A percentile compares a stretch with the other conserved stretches of the same genome.
Evolutionary conservation across 35 echinoderm and acorn worm genomes (phyloP).

Genomic region (Hemicentrotus pulcherrimus): DNA sequence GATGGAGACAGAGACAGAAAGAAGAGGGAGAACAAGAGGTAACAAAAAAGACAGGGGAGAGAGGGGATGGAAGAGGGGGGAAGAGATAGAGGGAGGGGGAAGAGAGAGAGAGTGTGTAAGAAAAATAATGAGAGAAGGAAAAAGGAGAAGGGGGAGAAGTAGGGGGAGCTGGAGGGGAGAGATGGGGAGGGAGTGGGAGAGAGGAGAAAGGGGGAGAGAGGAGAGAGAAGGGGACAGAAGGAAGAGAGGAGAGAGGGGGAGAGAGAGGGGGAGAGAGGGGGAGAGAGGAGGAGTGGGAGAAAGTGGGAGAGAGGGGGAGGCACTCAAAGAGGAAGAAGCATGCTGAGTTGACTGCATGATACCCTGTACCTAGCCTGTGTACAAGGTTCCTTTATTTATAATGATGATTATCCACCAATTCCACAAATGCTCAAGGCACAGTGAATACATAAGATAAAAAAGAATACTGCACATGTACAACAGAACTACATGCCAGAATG

Average conservation of each 20-base stretch:
- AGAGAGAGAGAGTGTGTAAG: background rate
- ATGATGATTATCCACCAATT: background rate
- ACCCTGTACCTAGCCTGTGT: background rate
- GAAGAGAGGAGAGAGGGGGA: background rate
- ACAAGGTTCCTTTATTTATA: background rate
- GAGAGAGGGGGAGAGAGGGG: too few relatives aligned
- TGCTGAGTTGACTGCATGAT: background rate
- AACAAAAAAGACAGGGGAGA: background rate
- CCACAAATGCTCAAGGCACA: background rate
- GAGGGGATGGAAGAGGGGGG: background rate
- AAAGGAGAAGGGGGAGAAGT: background rate
- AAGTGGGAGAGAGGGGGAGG: background rate
- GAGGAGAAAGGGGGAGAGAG: conserved; percentile 1
- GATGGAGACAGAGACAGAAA: background rate
- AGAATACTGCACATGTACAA: background rate
- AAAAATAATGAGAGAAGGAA: background rate
- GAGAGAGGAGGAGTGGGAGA: background rate
- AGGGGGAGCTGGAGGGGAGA: background rate
- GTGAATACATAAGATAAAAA: background rate
- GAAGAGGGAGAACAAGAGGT: background rate
- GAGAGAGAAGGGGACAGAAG: background rate
- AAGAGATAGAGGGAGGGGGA: background rate
- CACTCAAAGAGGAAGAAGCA: background rate
- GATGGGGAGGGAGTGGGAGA: background rate
- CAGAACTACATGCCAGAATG: background rate